Conservation (phyloP, 2,113 vertebrate species). For the Piaya cayana region DNA sequence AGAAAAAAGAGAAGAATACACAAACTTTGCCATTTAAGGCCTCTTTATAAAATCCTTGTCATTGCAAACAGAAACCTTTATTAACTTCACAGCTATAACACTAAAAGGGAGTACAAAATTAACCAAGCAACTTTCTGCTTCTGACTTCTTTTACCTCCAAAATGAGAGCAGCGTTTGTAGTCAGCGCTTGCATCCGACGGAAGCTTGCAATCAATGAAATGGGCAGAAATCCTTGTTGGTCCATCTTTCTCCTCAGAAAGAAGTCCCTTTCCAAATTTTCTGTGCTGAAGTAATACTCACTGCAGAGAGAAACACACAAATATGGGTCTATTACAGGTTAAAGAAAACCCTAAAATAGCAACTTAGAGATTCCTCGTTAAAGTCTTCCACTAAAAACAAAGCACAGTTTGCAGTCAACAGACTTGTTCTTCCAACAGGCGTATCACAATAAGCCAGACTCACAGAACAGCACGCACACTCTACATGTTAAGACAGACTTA, state of each 20-base stretch:
- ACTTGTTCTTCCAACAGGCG: neutral
- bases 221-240: conserved; percentile 90
- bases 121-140: neutral
- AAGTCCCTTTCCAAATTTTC: conserved; percentile 97
- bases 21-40: neutral
- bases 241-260: conserved; percentile 97
- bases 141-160: conserved; percentile 82
- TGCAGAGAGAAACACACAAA: conserved; percentile 60
- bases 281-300: conserved; percentile 97
- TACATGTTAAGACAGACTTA: neutral
- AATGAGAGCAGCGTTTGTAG: conserved; percentile 89
- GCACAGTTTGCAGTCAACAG: neutral
- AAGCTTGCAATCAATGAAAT: conserved; percentile 94
- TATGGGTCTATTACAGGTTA: neutral
- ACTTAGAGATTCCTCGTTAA: neutral
- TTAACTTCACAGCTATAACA: neutral
- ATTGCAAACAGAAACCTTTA: neutral
- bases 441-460: neutral
- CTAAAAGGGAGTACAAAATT: neutral
- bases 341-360: neutral
- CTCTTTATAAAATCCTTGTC: neutral
- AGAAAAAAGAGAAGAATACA: neutral
- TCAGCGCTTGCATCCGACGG: conserved; percentile 92
- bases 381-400: neutral
- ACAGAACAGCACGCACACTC: neutral